Conservation (phyloP, 2,113 vertebrate genomes). For the Grantiella picta region DNA sequence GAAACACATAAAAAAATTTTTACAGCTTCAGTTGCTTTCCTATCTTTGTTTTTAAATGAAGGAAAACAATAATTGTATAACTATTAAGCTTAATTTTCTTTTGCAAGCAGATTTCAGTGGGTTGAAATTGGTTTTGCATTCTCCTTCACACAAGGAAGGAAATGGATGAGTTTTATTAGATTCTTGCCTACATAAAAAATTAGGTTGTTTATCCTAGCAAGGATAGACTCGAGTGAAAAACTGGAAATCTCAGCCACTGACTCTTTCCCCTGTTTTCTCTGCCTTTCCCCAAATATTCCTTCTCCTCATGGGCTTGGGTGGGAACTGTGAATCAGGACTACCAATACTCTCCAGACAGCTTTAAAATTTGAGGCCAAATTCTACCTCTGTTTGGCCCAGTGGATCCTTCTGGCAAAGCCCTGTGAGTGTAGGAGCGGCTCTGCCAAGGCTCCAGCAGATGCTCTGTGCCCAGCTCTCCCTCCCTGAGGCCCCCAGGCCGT, state of each 20-base stretch:
- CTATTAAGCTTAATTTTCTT: background rate
- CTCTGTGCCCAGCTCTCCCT: background rate
- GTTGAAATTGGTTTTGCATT: background rate
- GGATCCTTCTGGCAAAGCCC: slow-evolving; percentile 1
- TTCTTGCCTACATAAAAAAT: background rate
- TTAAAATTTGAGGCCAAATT: background rate
- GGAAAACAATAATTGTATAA: background rate
- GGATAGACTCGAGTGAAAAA: background rate
- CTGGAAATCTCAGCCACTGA: background rate
- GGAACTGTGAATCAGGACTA: background rate
- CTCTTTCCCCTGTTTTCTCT: background rate
- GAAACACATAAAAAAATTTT: background rate
- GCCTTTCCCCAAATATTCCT: background rate
- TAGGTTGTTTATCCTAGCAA: background rate
- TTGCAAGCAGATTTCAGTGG: background rate
- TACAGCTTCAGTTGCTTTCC: background rate
- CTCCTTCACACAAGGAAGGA: background rate
- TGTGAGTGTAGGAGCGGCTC: rapidly evolving
- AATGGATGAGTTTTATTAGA: background rate
- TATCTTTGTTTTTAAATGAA: background rate
- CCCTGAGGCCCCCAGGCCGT: background rate
- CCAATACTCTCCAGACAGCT: background rate
- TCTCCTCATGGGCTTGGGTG: background rate
- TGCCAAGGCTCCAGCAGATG: slow-evolving; percentile 24
- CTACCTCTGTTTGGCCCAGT: background rate